Base-by-base conservation (phyloP, 2,113 vertebrate genomes). In the Eublepharis macularius region DNA sequence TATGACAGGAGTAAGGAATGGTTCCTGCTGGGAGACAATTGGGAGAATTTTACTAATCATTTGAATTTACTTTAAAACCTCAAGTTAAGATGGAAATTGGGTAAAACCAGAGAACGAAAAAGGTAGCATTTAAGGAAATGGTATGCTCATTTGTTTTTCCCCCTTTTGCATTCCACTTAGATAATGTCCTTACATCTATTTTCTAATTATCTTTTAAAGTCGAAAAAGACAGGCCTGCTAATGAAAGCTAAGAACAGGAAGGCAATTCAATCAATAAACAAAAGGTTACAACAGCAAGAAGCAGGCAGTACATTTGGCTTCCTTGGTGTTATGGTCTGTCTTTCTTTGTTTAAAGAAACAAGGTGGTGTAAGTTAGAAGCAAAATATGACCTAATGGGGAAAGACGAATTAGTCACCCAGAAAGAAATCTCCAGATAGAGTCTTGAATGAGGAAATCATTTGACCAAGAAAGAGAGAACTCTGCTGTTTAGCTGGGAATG, bases 241-340 rank as follows among this genome's bases (percentile, higher is more conserved):
- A 85, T 90, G 21, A 77, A n/a, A 87, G 10, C 54, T 80, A 73
- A 70, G 47, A 86, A 77, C 6, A 21, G 43, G 76, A 63, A 78
- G 51, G 41, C 65, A 79, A 87, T 83, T 72, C 66, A 85, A 90
- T 86, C 78, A 82, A 84, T 79, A 82, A 12, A 82, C 69, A 87
- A 83, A 1, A 82, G 69, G 65, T 81, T 66, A 72, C 13, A 2
- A 43, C 79, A 54, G 85, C 86, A 84, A 87, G 21, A 43, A 12
- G 21, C 34, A 10, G 45, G 81, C 54, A 82, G 39, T 82, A 84
- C 51, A 34, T n/a, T 41, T 34, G 43, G 51, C 6, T 47, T 43
- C 26, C 66, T 69, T 29, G 47, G 17, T 9, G 21, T 43, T 69
- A n/a, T 34, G 47, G 29, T 47, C 32, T 26, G 16, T 63, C 11